Conservation (phyloP, 1,140 invertebrate genomes). For the Zaprionus inermis region DNA sequence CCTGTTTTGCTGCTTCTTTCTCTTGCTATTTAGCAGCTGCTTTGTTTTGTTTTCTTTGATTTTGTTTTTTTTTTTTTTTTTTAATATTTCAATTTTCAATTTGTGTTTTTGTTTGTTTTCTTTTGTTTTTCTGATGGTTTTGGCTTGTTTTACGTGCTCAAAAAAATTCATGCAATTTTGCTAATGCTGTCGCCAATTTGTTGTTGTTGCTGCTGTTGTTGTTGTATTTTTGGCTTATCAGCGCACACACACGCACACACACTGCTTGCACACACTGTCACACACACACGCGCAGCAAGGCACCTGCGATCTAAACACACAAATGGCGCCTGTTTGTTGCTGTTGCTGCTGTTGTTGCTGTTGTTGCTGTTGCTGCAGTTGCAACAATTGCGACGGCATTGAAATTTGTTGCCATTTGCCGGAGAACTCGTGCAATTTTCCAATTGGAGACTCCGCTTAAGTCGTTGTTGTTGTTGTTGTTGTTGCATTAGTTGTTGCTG, state of each 20-base stretch:
- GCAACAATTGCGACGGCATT: slow-evolving; percentile 48
- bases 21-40: slow-evolving; percentile 3
- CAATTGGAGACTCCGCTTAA: slow-evolving; percentile 17
- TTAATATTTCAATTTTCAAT: background rate
- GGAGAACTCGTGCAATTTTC: slow-evolving; percentile 26
- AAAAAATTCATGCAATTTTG: slow-evolving; percentile 68
- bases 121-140: no score
- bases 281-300: slow-evolving; percentile 5
- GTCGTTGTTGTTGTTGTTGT: slow-evolving; percentile 28
- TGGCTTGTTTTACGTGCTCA: slow-evolving; percentile 78
- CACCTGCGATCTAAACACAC: no score
- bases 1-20: slow-evolving; percentile 19
- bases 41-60: slow-evolving; percentile 2
- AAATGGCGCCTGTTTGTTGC: slow-evolving; percentile 33
- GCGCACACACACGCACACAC: slow-evolving; percentile 26
- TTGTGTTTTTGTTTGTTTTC: no score
- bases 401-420: slow-evolving; percentile 22
- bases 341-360: slow-evolving; percentile 26
- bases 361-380: slow-evolving; percentile 46
- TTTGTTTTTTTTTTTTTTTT: background rate
- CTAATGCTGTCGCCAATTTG: slow-evolving; percentile 35
- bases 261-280: background rate
- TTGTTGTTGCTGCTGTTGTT: slow-evolving; percentile 21
- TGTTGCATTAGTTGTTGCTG: slow-evolving; percentile 29
- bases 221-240: slow-evolving; percentile 10